phyloP scores from a whole-genome alignment of 1,140 invertebrate species.

The Pseudomyrmex concolor region DNA sequence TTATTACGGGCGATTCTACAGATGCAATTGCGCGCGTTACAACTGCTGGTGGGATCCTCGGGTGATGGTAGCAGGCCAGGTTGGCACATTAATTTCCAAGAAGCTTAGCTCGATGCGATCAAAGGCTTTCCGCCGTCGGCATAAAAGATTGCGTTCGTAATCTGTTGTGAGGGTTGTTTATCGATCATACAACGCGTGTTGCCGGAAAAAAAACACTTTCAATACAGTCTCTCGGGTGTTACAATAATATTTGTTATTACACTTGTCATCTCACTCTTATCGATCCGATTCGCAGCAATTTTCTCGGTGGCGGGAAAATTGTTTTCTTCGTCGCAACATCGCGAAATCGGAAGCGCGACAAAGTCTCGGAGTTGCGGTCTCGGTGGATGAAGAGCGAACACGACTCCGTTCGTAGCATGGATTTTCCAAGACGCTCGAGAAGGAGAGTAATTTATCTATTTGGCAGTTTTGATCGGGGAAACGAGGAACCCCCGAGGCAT shows the following conservation, averaged over 20 bases:
- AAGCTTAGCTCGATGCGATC: constrained; percentile 26
- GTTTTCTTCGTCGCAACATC: not conserved
- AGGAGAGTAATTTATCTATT: constrained; percentile 48
- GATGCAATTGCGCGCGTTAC: not conserved
- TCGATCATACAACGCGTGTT: no score
- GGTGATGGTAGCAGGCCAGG: not conserved
- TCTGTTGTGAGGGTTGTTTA: constrained; percentile 3
- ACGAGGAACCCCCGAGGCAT: constrained; percentile 1
- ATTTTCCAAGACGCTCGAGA: not conserved
- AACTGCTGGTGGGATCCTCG: not conserved
- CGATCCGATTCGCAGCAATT: not conserved
- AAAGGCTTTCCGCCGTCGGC: constrained; percentile 19
- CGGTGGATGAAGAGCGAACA: not conserved
- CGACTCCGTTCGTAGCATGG: not conserved
- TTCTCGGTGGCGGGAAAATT: not conserved
- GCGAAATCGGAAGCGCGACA: not conserved
- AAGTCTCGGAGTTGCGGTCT: not conserved
- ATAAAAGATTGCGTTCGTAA: constrained; percentile 11
- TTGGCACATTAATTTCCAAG: constrained; percentile 23
- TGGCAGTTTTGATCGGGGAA: constrained; percentile 50
- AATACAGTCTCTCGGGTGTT: no score
- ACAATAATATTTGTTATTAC: not conserved
- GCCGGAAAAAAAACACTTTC: no score
- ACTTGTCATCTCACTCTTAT: not conserved
- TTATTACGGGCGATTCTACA: constrained; percentile 12